Base-by-base conservation (phyloP, 2,888 invertebrate species). In the Xestia c-nigrum region DNA sequence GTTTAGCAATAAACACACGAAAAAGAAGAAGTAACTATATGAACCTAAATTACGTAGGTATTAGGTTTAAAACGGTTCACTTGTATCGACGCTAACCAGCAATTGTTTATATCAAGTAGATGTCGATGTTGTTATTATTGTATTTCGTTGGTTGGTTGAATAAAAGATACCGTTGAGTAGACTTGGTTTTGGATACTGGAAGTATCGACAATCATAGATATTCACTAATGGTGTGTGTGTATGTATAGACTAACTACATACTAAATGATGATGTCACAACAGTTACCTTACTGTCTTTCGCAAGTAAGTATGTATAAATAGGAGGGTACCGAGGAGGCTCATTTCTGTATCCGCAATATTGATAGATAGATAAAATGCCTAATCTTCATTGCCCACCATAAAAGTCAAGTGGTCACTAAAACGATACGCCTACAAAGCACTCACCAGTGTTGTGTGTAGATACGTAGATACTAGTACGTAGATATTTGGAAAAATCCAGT, bases 391-490 rank as follows among this genome's bases (percentile, higher is more conserved):
- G 65, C 2, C 24, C 21, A 40, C 50, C 24, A 46, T 52, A 40
- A 52, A 78, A 40, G 24, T 59, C 38, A 52, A 80, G 80, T 78
- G 80, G 65, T 38, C 57, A 52, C 65, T 80, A 66, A 52, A 78
- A 73, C 16, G 6, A 1, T 50, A 50, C 50, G 50, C 50, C 65
- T 7, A 68, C 68, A 47, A 63, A 40, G 43, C 47, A n/a, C 24
- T 47, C 10, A 76, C 50, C 6, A 43, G 3, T 31, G 16, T 12
- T 50, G 7, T 21, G 21, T 1, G 24, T 21, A 31, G 1, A 1
- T 31, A 43, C 31, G 24, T 21, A 31, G 1, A 1, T 31, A 43
- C 31, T 38, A 52, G 19, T 21, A n/a, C 7, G 40, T 65, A 31
- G 24, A 77, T 52, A 55, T 63, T 63, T 55, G 50, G 59, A 52